Percentiles rank a stretch among this genome's conserved stretches.
Conservation (phyloP, 1,140 invertebrate species). For the Leptopilina clavipes region DNA sequence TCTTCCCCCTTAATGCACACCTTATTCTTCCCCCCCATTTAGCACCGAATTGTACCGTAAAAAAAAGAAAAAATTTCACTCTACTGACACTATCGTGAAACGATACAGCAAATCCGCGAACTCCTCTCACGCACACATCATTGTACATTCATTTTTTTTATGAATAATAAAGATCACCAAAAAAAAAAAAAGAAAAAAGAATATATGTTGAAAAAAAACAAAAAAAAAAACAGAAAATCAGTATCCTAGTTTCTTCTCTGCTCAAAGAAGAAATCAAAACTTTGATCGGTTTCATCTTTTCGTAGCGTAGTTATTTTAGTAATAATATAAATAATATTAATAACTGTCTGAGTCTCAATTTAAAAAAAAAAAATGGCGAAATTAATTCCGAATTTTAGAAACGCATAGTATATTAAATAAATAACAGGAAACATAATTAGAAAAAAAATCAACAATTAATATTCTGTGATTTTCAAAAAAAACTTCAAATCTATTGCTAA, state of each 20-base stretch:
- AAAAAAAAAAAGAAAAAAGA: conserved; percentile 15
- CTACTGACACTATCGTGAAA: conserved; percentile 33
- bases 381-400: conserved; percentile 15
- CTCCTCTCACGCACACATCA: conserved; percentile 49
- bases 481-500: not conserved
- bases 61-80: conserved; percentile 4
- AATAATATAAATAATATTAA: not conserved
- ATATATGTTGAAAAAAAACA: too few relatives aligned
- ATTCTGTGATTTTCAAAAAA: conserved; percentile 16
- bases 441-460: not conserved
- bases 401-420: not conserved
- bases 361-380: not conserved
- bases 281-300: conserved; percentile 5
- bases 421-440: conserved; percentile 27
- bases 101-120: conserved; percentile 36
- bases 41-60: conserved; percentile 27
- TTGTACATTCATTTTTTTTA: conserved; percentile 57
- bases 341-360: conserved; percentile 3
- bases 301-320: conserved; percentile 4
- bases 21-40: not conserved
- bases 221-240: not conserved
- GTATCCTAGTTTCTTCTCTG: conserved; percentile 26
- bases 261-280: conserved; percentile 18
- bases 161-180: conserved; percentile 48
- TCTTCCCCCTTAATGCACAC: not conserved